These are phyloP conservation scores for Nematostella vectensis DNA, from an alignment of 92 coral and sea anemone species.

Conservation along the genomic window DNA sequence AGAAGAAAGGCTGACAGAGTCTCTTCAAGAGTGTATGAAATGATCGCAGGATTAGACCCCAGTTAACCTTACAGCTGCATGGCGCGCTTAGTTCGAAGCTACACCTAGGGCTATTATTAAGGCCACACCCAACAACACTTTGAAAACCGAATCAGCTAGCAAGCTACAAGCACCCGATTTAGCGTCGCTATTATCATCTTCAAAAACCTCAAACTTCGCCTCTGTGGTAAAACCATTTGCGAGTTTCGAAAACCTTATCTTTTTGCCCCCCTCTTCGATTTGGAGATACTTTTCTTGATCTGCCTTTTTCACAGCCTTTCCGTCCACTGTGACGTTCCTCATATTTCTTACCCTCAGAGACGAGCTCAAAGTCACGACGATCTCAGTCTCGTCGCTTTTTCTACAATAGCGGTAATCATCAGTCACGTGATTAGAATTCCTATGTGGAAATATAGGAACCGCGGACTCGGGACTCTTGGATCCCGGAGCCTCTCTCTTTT, in stretches of 20 bases:
- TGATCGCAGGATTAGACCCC: no score
- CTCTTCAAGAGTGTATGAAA: no score
- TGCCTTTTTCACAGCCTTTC: not conserved
- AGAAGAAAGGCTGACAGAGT: no score
- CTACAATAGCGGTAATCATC: not conserved
- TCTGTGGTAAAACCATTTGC: slow-evolving; percentile 17
- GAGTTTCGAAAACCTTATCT: slow-evolving; percentile 2
- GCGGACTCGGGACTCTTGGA: not conserved
- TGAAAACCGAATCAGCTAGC: no score
- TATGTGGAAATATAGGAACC: not conserved
- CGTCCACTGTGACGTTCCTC: not conserved
- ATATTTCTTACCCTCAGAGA: not conserved
- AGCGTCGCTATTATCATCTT: no score
- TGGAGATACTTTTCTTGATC: not conserved
- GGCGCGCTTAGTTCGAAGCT: no score
- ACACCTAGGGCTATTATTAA: no score
- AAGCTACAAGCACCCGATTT: no score
- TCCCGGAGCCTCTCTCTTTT: not conserved
- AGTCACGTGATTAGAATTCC: not conserved
- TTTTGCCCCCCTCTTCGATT: not conserved
- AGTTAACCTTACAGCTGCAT: no score
- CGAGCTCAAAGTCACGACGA: not conserved
- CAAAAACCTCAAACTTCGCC: not conserved
- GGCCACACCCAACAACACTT: no score
- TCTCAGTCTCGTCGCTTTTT: not conserved